Evolutionary conservation across 2,888 invertebrate species (phyloP).

Genomic region (Escarpia spicata): DNA sequence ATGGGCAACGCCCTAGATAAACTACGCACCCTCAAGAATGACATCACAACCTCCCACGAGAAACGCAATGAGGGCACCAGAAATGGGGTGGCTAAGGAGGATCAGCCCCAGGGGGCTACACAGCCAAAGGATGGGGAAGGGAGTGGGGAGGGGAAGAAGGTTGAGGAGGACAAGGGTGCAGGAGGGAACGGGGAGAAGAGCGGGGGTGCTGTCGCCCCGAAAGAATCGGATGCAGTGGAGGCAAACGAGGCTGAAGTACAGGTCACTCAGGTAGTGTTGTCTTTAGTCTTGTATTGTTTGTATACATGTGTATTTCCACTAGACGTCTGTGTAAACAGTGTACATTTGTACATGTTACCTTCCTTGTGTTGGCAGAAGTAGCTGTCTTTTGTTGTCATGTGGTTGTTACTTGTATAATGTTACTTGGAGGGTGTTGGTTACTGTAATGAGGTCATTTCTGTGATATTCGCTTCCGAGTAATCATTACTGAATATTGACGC

Average conservation of each 20-base stretch:
- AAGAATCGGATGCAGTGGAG: background rate
- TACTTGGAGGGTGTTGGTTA: background rate
- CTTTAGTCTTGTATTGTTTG: background rate
- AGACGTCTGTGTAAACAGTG: background rate
- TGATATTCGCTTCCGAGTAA: background rate
- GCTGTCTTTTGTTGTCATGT: background rate
- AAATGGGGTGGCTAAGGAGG: background rate
- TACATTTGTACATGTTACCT: background rate
- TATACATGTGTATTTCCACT: background rate
- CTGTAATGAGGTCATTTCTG: background rate
- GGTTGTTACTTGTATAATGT: background rate
- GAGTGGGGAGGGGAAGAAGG: background rate
- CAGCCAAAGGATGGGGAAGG: background rate
- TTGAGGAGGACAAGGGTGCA: background rate
- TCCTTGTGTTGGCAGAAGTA: background rate
- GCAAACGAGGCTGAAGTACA: background rate
- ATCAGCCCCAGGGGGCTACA: background rate
- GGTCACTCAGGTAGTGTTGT: slow-evolving; percentile 6
- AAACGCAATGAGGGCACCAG: background rate
- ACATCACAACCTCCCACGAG: background rate
- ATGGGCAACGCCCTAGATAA: slow-evolving; percentile 10
- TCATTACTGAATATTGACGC: background rate
- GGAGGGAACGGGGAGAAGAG: background rate
- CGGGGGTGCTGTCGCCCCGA: background rate
- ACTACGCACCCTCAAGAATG: background rate